Conservation (phyloP, 2,888 invertebrate species). For the Pristionchus maxplancki region DNA sequence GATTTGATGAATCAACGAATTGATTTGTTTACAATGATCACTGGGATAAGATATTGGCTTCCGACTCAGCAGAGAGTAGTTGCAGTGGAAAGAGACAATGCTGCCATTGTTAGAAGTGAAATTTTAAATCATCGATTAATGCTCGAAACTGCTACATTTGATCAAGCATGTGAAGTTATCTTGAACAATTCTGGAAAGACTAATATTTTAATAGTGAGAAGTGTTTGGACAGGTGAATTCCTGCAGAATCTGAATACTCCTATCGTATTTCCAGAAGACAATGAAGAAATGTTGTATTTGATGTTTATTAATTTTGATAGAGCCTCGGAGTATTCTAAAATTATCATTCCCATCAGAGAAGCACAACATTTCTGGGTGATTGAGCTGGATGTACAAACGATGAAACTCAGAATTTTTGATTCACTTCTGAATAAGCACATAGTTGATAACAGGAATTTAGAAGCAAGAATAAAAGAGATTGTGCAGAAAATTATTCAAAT, state of each 20-base stretch:
- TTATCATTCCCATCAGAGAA: background rate
- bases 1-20: background rate
- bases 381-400: background rate
- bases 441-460: background rate
- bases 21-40: background rate
- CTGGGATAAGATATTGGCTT: background rate
- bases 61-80: background rate
- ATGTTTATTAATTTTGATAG: background rate
- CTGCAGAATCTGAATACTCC: background rate
- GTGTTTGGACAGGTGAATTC: background rate
- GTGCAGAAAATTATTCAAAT: background rate
- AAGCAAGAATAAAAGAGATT: background rate
- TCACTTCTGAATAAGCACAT: background rate
- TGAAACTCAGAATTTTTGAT: background rate
- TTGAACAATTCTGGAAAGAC: background rate
- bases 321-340: background rate
- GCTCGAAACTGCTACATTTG: background rate
- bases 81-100: background rate
- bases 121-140: background rate
- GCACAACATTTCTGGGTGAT: background rate
- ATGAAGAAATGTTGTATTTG: background rate
- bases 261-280: background rate
- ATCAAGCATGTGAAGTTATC: background rate
- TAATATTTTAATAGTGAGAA: background rate
- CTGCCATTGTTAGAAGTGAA: background rate